Percentiles rank a stretch among this genome's conserved stretches.
These are phyloP conservation scores for Numida meleagris DNA, from an alignment of 2,113 vertebrate genomes.

Conservation along the genomic window DNA sequence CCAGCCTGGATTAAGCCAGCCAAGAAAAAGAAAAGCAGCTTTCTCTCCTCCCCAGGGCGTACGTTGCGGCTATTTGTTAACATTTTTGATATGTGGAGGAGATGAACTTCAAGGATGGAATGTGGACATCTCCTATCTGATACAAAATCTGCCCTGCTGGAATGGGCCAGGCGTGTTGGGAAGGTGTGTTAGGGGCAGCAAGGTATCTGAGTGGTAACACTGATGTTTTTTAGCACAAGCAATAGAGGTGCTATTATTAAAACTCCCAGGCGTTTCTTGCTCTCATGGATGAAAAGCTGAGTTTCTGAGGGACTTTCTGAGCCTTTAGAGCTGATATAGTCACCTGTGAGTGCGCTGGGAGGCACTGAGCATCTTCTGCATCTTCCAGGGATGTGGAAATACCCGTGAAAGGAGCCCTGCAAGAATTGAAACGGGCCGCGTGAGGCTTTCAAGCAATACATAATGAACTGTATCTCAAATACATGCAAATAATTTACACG, in stretches of 20 bases:
- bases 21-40: constrained; percentile 57
- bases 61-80: background rate
- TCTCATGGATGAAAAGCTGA: fast-evolving
- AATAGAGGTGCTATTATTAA: background rate
- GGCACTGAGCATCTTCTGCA: background rate
- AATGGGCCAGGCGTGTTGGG: background rate
- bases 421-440: fast-evolving
- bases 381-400: background rate
- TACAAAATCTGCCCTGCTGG: background rate
- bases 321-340: background rate
- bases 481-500: background rate
- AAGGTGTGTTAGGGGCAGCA: background rate
- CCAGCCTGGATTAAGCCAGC: constrained; percentile 9
- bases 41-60: background rate
- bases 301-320: fast-evolving
- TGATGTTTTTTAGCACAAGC: background rate
- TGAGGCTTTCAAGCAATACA: background rate
- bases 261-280: background rate
- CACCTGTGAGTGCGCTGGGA: background rate
- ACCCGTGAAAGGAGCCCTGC: fast-evolving
- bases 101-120: constrained; percentile 9
- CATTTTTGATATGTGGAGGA: background rate
- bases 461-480: background rate
- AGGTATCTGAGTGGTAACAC: fast-evolving
- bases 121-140: background rate